Evolutionary conservation across 2,888 invertebrate genomes (phyloP), one percentile per base, ranked within the genome.

Genomic region (Unio pictorum): DNA sequence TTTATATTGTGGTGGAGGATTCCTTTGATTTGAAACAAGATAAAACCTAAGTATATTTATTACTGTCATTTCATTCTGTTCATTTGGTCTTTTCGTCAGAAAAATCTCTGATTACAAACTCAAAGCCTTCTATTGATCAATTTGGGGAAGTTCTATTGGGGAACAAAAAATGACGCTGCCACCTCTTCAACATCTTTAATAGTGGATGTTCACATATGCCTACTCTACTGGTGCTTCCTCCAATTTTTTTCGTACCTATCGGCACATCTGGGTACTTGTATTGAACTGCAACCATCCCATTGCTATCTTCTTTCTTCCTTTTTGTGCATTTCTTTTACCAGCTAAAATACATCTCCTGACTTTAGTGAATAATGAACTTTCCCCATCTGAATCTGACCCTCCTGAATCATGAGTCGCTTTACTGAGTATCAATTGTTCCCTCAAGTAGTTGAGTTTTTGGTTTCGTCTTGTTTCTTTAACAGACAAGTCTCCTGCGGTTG

Each of bases 221-320:
- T 60, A 6, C 4, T 60, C 20, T 45, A 26, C 66, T 3, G 4
- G 59, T 23, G 11, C 17, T 34, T 11, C 66, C 66, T 6, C 66
- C 66, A 60, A 2, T 45, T n/a, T 23, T 5, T 17, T 30, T 17
- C 61, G 11, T n/a, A 66, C 66, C 28, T 59, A 57, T 15, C 58
- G 28, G 30, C 30, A 66, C 57, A 58, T 26, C 17, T 66, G 54
- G 20, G 26, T 23, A 15, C 18, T 1, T n/a, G 7, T 55, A 7
- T 60, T 6, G 11, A 60, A 66, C 4, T 66, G 55, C 18, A 66
- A 18, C 66, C 59, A 66, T 17, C 66, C 66, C 8, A 66, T 34
- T 66, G 55, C 66, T 23, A 66, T 18, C n/a, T 23, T 66, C 28
- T 59, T 6, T 0, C 15, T 30, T 23, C 18, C 58, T 60, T 66